phyloP scores from a whole-genome alignment of 2,113 vertebrate genomes.

The Glareola pratincola region DNA sequence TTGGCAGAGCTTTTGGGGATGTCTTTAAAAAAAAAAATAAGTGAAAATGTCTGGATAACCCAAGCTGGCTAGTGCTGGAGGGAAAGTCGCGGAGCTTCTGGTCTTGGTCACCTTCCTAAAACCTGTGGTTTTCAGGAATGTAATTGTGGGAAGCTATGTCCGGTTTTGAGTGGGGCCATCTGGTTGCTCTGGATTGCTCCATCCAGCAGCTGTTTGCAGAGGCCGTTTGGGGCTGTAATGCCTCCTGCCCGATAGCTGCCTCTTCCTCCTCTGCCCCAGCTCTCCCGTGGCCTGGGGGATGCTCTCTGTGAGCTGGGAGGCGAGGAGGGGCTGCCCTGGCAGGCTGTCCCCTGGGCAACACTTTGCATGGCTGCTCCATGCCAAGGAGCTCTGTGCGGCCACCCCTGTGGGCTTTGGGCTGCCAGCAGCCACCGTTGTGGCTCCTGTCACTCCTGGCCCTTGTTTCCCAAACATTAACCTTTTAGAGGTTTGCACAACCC shows the following conservation, averaged over 20 bases:
- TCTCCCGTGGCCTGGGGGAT: accelerated
- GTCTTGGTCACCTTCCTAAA: background rate
- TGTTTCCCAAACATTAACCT: background rate
- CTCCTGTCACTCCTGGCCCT: accelerated
- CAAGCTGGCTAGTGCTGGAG: background rate
- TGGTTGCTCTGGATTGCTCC: background rate
- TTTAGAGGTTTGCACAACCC: background rate
- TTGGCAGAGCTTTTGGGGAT: background rate
- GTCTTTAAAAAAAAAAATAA: background rate
- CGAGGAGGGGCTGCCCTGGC: background rate
- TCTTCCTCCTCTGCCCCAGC: accelerated
- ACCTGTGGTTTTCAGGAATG: background rate
- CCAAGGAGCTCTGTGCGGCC: background rate
- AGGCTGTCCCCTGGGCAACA: accelerated
- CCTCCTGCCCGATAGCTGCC: background rate
- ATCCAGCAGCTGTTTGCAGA: background rate
- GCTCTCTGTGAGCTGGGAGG: background rate
- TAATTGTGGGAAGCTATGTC: background rate
- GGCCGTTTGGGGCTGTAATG: accelerated
- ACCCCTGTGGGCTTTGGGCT: accelerated
- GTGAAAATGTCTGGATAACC: background rate
- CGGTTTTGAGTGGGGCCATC: background rate
- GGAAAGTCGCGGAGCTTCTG: background rate
- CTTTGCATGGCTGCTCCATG: accelerated
- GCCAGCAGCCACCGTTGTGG: accelerated